phyloP scores from a whole-genome alignment of 2,113 vertebrate genomes.

The Phalacrocorax aristotelis region DNA sequence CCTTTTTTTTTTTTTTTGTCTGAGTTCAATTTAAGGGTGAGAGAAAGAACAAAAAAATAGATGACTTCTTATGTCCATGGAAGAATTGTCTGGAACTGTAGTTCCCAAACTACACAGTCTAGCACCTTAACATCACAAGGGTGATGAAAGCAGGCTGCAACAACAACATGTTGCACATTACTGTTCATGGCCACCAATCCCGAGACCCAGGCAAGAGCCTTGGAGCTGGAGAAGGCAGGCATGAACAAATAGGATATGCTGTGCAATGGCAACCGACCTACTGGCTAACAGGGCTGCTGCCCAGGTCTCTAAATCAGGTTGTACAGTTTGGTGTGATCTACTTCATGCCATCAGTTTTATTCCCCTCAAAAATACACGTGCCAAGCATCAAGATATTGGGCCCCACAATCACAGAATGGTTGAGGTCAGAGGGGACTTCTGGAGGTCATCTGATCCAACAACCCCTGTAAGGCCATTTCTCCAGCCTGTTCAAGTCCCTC shows the following conservation, averaged over 20 bases:
- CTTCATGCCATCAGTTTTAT: not conserved
- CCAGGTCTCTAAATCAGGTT: not conserved
- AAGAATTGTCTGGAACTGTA: not conserved
- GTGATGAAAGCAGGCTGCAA: not conserved
- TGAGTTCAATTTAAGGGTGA: not conserved
- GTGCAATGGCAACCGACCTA: not conserved
- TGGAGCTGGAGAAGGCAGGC: not conserved
- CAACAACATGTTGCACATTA: not conserved
- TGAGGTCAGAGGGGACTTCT: not conserved
- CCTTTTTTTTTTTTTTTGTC: not conserved
- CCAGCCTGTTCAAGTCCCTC: not conserved
- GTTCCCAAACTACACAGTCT: not conserved
- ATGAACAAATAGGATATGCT: rapidly evolving
- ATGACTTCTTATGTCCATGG: rapidly evolving
- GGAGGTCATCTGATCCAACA: not conserved
- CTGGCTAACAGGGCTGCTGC: not conserved
- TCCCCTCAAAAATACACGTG: not conserved
- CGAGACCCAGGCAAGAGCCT: not conserved
- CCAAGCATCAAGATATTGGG: not conserved
- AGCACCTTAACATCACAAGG: not conserved
- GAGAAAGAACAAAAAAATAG: not conserved
- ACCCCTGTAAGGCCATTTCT: rapidly evolving
- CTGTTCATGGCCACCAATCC: not conserved
- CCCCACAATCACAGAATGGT: not conserved
- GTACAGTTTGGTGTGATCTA: not conserved